Conservation (phyloP, 2,113 vertebrate genomes). For the Otocyon megalotis region DNA sequence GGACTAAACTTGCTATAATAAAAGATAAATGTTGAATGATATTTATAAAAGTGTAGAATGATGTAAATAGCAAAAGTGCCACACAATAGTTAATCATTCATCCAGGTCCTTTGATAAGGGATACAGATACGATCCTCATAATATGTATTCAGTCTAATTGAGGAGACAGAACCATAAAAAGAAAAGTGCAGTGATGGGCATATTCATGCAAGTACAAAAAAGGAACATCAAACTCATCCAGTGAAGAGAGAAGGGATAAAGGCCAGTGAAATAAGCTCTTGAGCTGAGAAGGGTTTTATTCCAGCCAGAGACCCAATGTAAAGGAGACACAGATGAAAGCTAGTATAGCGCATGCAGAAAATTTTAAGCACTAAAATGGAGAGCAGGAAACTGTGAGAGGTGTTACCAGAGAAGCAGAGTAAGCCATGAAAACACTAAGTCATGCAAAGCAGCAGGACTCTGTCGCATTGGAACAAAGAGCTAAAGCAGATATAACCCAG, state of each 20-base stretch:
- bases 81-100: not conserved
- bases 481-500: not conserved
- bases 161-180: not conserved
- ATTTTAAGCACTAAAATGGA: not conserved
- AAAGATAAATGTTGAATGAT: not conserved
- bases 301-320: not conserved
- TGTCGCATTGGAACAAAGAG: rapidly evolving
- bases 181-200: not conserved
- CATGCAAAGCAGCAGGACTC: not conserved
- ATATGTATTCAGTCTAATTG: not conserved
- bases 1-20: not conserved
- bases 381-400: not conserved
- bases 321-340: not conserved
- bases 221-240: not conserved
- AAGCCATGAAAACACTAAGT: not conserved
- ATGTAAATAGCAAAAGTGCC: not conserved
- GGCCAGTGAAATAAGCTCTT: not conserved
- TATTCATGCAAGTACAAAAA: not conserved
- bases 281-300: not conserved
- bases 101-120: not conserved
- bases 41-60: not conserved
- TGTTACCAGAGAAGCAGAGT: not conserved
- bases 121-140: not conserved
- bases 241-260: not conserved
- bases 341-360: not conserved